phyloP scores from a whole-genome alignment of 2,797 vertebrate genomes.

The Amphiprion clarkii region DNA sequence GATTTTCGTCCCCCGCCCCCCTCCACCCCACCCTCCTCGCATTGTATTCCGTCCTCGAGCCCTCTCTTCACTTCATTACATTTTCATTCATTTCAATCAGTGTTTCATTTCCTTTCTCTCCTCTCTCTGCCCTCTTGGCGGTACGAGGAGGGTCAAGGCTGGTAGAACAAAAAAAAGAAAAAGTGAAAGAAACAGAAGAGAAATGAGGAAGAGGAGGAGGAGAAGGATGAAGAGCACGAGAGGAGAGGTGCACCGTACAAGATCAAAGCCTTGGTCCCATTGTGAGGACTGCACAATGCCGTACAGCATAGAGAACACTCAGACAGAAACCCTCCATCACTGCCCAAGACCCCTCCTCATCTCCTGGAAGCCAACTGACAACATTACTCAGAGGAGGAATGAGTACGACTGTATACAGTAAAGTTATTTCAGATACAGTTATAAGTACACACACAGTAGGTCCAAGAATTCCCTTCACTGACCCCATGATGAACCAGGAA shows the following conservation, averaged over 20 bases:
- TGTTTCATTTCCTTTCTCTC: slow-evolving; percentile 75
- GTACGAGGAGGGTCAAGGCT: slow-evolving; percentile 69
- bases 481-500: background rate
- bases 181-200: slow-evolving; percentile 31
- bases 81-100: slow-evolving; percentile 75
- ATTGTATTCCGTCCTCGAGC: slow-evolving; percentile 24
- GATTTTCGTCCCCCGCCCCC: slow-evolving; percentile 39
- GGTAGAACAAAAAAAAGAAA: background rate
- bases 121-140: slow-evolving; percentile 52
- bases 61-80: slow-evolving; percentile 62
- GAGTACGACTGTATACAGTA: slow-evolving; percentile 51
- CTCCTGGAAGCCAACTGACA: slow-evolving; percentile 76
- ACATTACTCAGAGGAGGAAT: slow-evolving; percentile 52
- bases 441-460: background rate
- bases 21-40: background rate
- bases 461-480: background rate
- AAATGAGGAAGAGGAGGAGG: slow-evolving; percentile 25
- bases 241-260: slow-evolving; percentile 70
- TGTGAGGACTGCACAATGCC: slow-evolving; percentile 83
- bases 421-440: slow-evolving; percentile 45
- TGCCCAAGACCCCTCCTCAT: slow-evolving; percentile 10
- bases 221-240: slow-evolving; percentile 31
- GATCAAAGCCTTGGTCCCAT: slow-evolving; percentile 83
- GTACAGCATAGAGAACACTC: slow-evolving; percentile 67
- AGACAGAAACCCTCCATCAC: slow-evolving; percentile 43